phyloP scores from a whole-genome alignment of 2,888 invertebrate species.

The Parnassius apollo region DNA sequence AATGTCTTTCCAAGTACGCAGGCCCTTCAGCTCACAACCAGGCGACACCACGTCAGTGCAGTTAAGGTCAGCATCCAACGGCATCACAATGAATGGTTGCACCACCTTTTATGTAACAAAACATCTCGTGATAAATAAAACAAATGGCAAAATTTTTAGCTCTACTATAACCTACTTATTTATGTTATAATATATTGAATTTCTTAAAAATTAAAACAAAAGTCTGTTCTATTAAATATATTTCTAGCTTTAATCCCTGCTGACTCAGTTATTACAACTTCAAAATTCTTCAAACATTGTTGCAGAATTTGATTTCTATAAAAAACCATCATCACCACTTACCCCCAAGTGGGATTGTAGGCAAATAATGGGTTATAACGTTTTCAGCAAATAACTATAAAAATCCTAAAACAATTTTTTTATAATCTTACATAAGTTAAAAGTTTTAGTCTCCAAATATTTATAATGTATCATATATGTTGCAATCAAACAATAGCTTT shows the following conservation, averaged over 20 bases:
- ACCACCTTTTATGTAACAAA: constrained; percentile 59
- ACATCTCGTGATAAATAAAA: constrained; percentile 12
- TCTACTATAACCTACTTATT: neutral
- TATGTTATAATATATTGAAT: no score
- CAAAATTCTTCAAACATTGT: neutral
- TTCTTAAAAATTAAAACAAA: no score
- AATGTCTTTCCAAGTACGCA: constrained; percentile 80
- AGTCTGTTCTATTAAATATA: no score
- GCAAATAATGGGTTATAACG: no score
- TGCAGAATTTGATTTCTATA: neutral
- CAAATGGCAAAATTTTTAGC: neutral
- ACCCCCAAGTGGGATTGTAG: no score
- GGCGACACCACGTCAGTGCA: constrained; percentile 80
- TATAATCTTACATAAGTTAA: no score
- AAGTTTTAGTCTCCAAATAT: no score
- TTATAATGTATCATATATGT: constrained; percentile 3
- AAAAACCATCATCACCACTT: neutral
- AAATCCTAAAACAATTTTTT: neutral
- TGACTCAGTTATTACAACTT: neutral
- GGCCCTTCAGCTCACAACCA: constrained; percentile 78
- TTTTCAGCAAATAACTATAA: constrained; percentile 1
- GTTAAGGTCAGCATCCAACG: constrained; percentile 80
- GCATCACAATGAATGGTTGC: constrained; percentile 81
- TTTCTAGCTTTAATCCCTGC: no score
- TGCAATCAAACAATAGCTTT: constrained; percentile 17